A percentile compares a stretch with the other conserved stretches of the same genome.
These are phyloP conservation scores for Salticus scenicus DNA, from an alignment of 2,888 invertebrate species.

Conservation along the genomic window DNA sequence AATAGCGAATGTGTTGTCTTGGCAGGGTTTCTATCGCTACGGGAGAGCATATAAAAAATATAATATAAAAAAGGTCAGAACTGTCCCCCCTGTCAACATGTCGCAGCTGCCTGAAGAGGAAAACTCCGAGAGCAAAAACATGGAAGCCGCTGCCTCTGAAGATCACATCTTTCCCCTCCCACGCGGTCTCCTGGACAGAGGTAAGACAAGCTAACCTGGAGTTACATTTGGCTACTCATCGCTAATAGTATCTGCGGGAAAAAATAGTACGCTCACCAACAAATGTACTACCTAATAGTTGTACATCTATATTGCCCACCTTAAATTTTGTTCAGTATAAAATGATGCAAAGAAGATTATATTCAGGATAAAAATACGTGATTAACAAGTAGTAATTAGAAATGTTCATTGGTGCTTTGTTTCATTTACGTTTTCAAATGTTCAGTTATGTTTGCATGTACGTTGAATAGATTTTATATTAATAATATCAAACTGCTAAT, in stretches of 20 bases:
- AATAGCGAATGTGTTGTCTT: slow-evolving; percentile 44
- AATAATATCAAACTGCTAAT: too few relatives aligned
- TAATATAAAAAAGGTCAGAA: neutral
- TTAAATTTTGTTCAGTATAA: too few relatives aligned
- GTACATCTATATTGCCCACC: too few relatives aligned
- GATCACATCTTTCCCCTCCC: slow-evolving; percentile 35
- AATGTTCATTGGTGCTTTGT: too few relatives aligned
- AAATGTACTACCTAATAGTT: too few relatives aligned
- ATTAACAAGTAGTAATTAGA: too few relatives aligned
- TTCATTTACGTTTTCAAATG: too few relatives aligned
- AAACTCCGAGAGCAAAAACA: neutral
- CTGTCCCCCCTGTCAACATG: slow-evolving; percentile 43
- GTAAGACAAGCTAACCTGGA: neutral
- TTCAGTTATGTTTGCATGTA: too few relatives aligned
- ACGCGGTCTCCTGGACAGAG: slow-evolving; percentile 22
- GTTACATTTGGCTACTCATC: slow-evolving; percentile 30
- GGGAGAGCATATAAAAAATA: slow-evolving; percentile 40
- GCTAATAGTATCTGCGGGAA: neutral
- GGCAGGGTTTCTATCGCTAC: slow-evolving; percentile 49
- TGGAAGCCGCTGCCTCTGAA: neutral
- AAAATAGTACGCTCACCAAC: neutral
- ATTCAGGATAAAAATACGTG: too few relatives aligned
- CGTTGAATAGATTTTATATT: too few relatives aligned
- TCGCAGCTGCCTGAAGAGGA: slow-evolving; percentile 39
- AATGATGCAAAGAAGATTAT: too few relatives aligned